A percentile compares a stretch with the other conserved stretches of the same genome.
These are phyloP conservation scores for Drosophila carrolli DNA, from an alignment of 1,140 invertebrate genomes.

Conservation along the genomic window DNA sequence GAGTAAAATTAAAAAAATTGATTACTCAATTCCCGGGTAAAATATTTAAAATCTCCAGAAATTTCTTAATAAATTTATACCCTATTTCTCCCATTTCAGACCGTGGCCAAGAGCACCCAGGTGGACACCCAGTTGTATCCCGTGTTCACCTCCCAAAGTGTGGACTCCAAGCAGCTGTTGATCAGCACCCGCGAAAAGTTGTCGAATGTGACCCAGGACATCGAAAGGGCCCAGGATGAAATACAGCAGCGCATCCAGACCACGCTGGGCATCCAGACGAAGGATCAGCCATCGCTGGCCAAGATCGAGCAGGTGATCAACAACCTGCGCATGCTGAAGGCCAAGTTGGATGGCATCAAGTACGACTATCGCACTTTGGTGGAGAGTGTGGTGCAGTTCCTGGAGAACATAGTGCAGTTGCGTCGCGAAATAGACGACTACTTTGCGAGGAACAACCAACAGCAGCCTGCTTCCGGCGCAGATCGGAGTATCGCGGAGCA, in stretches of 20 bases:
- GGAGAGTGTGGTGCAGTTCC: constrained; percentile 87
- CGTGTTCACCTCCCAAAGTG: constrained; percentile 88
- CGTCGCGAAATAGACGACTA: constrained; percentile 75
- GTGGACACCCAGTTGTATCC: constrained; percentile 91
- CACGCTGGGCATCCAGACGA: constrained; percentile 84
- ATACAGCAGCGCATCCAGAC: constrained; percentile 89
- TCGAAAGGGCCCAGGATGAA: constrained; percentile 90
- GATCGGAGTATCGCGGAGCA: constrained; percentile 77
- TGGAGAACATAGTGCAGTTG: constrained; percentile 74
- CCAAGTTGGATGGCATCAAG: constrained; percentile 88
- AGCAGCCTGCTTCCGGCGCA: constrained; percentile 35
- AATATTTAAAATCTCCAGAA: too few species aligned
- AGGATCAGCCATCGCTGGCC: constrained; percentile 87
- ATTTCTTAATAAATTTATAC: too few species aligned
- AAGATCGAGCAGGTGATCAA: constrained; percentile 87
- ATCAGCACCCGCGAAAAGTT: constrained; percentile 85
- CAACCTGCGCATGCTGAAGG: constrained; percentile 79
- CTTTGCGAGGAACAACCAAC: constrained; percentile 41
- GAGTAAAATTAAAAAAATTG: too few species aligned
- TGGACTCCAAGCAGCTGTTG: constrained; percentile 87
- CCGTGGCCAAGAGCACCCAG: constrained; percentile 90
- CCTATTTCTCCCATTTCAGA: constrained; percentile 85
- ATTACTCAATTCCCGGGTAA: too few species aligned
- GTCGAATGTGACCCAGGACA: constrained; percentile 87
- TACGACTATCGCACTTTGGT: constrained; percentile 91